Evolutionary conservation across 2,888 invertebrate species (phyloP), one percentile per base, ranked within the genome.

Genomic region (Cosmorhoe ocellata): DNA sequence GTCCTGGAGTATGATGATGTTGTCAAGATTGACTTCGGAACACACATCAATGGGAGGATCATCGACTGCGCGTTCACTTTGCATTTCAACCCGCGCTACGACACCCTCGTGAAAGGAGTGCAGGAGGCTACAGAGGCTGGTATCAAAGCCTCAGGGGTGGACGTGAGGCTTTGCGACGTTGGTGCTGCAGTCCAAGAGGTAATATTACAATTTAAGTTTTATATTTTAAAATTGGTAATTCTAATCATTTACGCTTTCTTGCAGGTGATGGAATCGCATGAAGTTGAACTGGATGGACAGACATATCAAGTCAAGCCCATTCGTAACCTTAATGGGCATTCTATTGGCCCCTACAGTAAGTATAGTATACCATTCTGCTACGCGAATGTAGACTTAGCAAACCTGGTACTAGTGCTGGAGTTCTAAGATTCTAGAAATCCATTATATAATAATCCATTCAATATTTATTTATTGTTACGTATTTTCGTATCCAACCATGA

Each of bases 51-150:
- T 82, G 99, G 99, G 52, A 94, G 98, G 48, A 99, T 99, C 61
- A 99, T 99, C 59, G 99, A 99, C 88, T 99, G 99, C 83, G 99
- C 99, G 12, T 99, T 99, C 85, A 99, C 99, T 1, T 85, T 99
- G 69, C 94, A 98, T 46, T 99, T 99, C 87, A 98, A 99, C 89
- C 95, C 97, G 1, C 98, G 97, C 73, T 99, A 98, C 82, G 99
- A 99, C 76, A 95, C 95, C 57, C 90, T 99, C 36, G 93, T 98
- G 51, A 95, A 98, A 76, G 99, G 99, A 5, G 99, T 99, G 0
- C 94, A 97, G 67, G 99, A 98, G 79, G 99, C 99, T 3, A 99
- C 99, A 0, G 99, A 99, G 76, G 99, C 99, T 1, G 99, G 99
- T 22, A 99, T 99, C 64, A 95, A 93, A 84, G 96, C 95, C 56